A percentile compares a stretch with the other conserved stretches of the same genome.
Conservation (phyloP, 2,888 invertebrate species). For the Catocala nupta region DNA sequence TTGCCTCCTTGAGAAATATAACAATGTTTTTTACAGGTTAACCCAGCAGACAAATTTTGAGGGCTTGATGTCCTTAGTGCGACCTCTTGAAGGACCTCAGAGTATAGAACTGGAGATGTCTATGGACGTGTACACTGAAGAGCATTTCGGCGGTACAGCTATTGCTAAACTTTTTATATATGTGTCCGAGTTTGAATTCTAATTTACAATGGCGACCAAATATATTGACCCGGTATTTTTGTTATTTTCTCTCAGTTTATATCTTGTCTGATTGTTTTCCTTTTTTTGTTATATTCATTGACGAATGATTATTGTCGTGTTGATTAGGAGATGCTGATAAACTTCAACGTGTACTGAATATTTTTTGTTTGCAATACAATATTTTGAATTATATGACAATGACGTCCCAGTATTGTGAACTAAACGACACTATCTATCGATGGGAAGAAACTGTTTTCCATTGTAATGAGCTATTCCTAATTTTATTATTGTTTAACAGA, state of each 20-base stretch:
- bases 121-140: conserved; percentile 93
- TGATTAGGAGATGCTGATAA: neutral
- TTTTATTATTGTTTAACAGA: too few species aligned
- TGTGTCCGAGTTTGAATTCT: conserved; percentile 93
- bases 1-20: too few species aligned
- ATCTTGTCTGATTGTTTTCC: conserved; percentile 7
- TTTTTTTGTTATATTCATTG: conserved; percentile 9
- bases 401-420: too few species aligned
- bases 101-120: conserved; percentile 95
- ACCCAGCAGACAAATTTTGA: conserved; percentile 87
- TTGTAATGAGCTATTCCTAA: too few species aligned
- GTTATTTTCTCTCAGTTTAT: conserved; percentile 10
- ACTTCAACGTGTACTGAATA: neutral
- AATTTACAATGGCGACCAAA: conserved; percentile 28
- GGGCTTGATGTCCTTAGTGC: conserved; percentile 92
- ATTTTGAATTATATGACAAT: too few species aligned
- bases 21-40: conserved; percentile 69
- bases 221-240: conserved; percentile 15
- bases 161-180: conserved; percentile 95
- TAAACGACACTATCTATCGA: too few species aligned
- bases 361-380: too few species aligned
- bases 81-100: conserved; percentile 94
- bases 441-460: too few species aligned
- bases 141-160: conserved; percentile 92
- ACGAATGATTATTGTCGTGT: neutral